Evolutionary conservation across 2,113 vertebrate species (phyloP).

Genomic region (Pteropus alecto): DNA sequence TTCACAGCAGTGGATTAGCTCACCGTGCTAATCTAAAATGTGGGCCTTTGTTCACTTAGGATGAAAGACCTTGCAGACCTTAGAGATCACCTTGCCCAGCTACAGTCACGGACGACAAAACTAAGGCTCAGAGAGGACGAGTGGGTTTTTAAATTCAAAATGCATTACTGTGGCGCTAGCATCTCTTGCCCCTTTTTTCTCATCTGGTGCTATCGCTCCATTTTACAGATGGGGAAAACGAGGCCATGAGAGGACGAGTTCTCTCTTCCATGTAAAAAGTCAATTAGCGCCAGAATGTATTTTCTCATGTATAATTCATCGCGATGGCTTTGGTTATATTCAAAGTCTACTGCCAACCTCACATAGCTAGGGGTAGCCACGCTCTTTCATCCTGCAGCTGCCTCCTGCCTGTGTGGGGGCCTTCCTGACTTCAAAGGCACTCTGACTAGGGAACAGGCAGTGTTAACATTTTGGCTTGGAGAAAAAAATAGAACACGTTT

Average conservation of each 20-base stretch:
- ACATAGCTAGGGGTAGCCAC: neutral
- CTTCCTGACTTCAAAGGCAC: slow-evolving; percentile 55
- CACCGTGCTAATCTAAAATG: neutral
- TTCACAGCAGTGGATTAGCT: neutral
- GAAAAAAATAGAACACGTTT: slow-evolving; percentile 42
- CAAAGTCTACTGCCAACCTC: neutral
- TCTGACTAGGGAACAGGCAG: slow-evolving; percentile 28
- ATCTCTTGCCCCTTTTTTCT: neutral
- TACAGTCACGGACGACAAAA: neutral
- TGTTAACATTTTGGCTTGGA: slow-evolving; percentile 53
- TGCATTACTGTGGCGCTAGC: neutral
- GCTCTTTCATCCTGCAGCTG: slow-evolving; percentile 55
- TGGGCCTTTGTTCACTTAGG: neutral
- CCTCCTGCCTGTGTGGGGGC: slow-evolving; percentile 11
- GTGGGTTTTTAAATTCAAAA: neutral
- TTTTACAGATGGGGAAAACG: slow-evolving; percentile 40
- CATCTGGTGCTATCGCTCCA: slow-evolving; percentile 21
- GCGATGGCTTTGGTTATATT: neutral
- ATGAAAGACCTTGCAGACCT: neutral
- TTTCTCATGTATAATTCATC: slow-evolving; percentile 29
- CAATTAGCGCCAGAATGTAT: neutral
- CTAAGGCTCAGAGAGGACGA: neutral
- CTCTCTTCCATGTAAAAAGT: neutral
- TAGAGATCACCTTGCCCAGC: neutral
- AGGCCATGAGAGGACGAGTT: slow-evolving; percentile 4